phyloP scores from a whole-genome alignment of 2,113 vertebrate genomes.

The Sisor rabdophorus region DNA sequence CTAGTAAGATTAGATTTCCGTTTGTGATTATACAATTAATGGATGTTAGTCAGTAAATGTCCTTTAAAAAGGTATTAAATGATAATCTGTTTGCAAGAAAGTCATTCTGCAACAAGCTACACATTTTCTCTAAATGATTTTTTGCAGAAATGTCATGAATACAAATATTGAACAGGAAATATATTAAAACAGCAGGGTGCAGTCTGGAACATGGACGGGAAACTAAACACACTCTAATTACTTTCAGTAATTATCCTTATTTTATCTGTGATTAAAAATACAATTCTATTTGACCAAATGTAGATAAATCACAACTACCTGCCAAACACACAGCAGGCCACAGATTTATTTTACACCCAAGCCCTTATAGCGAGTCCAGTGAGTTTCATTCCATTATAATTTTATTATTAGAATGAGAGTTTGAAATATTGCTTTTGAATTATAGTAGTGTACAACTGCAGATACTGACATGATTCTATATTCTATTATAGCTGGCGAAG shows the following conservation, averaged over 20 bases:
- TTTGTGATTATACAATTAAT: neutral
- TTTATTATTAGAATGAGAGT: neutral
- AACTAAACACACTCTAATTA: neutral
- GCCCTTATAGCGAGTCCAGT: neutral
- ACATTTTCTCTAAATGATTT: neutral
- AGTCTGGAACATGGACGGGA: neutral
- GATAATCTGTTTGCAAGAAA: neutral
- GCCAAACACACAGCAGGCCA: neutral
- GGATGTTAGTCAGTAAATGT: neutral
- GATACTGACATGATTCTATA: too few relatives aligned
- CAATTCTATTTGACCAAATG: neutral
- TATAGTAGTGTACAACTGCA: too few relatives aligned
- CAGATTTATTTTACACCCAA: neutral
- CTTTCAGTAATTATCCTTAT: neutral
- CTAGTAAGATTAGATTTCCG: neutral
- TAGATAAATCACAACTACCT: neutral
- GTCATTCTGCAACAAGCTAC: neutral
- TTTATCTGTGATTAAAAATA: neutral
- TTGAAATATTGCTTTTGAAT: neutral
- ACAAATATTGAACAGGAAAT: neutral
- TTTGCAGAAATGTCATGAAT: too few relatives aligned
- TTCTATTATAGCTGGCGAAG: too few relatives aligned
- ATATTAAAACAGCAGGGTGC: neutral
- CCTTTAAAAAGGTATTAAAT: neutral
- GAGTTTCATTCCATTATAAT: neutral